These are phyloP conservation scores for Lonchura striata DNA, from an alignment of 2,113 vertebrate species.

Conservation along the genomic window DNA sequence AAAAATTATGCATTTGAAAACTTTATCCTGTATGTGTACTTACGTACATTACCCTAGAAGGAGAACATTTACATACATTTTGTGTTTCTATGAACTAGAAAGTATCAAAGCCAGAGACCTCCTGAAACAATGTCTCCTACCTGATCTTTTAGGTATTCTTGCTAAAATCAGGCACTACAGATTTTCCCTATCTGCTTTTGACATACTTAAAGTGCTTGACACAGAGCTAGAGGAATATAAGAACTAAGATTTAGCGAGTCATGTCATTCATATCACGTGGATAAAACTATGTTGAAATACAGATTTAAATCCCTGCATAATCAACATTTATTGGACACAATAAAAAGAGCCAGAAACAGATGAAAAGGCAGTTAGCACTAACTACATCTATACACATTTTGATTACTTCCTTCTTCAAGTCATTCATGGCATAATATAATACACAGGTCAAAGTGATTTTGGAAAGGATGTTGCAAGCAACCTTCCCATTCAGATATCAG, in stretches of 20 bases:
- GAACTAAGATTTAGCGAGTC: background rate
- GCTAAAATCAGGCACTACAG: constrained; percentile 23
- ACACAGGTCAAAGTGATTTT: background rate
- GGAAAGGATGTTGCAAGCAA: background rate
- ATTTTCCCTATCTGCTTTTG: background rate
- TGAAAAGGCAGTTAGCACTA: constrained; percentile 25
- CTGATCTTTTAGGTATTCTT: background rate
- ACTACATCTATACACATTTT: background rate
- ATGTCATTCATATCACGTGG: background rate
- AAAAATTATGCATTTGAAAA: background rate
- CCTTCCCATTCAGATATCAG: background rate
- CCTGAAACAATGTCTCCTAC: background rate
- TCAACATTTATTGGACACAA: background rate
- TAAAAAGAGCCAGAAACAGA: constrained; percentile 10
- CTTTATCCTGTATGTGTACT: background rate
- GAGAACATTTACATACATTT: background rate
- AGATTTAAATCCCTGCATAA: background rate
- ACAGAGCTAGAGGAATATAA: background rate
- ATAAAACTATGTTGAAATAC: background rate
- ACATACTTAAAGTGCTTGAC: constrained; percentile 30
- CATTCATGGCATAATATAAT: background rate
- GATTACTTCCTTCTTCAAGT: constrained; percentile 14
- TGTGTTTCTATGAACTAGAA: background rate
- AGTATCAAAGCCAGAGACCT: background rate
- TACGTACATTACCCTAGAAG: background rate